Evolutionary conservation across 2,113 vertebrate species (phyloP), one percentile per base, ranked within the genome.

Genomic region (Aix galericulata): DNA sequence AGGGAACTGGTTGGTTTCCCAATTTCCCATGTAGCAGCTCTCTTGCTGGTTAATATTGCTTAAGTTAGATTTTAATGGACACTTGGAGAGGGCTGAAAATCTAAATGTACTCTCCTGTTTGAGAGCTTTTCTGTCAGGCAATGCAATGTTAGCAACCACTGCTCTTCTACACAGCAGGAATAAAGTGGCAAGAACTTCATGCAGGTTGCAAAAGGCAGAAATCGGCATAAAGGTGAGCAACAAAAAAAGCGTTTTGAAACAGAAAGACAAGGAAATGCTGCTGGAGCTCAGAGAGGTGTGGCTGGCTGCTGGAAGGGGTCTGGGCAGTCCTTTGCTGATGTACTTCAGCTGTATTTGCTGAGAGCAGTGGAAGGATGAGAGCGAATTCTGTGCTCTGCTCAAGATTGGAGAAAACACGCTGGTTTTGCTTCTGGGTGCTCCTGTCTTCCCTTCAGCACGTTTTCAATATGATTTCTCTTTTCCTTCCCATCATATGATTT

Each of bases 261-360:
- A 42, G 16, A 11, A 67, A 32, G 55, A 3, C 78, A 50, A 40
- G 14, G 0, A 0, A 27, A 17, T 1, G 14, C 27, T 55, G 36
- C 53, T 23, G 1, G 21, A 69, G 48, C 50, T 63, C 38, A 3
- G 68, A 3, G 11, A 34, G 84, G 11, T 52, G 38, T 52, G 87
- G 55, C 66, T 32, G 50, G 38, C 83, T 91, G 56, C 67, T 38
- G 59, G 25, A 59, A 76, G 62, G 66, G 40, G 8, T n/a, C 44
- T 66, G 78, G 78, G 32, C 64, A 42, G 38, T 46, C 26, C 21
- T 72, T 79, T 38, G 60, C 60, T 55, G 69, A 29, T 13, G 11
- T 9, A 4, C 50, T 66, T 34, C 20, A 23, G 11, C 2, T 27
- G 6, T 34, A 23, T 71, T 84, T 87, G 14, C 78, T 38, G 69